Evolutionary conservation across 92 coral and sea anemone species (phyloP), one percentile per base, ranked within the genome.

Genomic region (Heliopora coerulea): DNA sequence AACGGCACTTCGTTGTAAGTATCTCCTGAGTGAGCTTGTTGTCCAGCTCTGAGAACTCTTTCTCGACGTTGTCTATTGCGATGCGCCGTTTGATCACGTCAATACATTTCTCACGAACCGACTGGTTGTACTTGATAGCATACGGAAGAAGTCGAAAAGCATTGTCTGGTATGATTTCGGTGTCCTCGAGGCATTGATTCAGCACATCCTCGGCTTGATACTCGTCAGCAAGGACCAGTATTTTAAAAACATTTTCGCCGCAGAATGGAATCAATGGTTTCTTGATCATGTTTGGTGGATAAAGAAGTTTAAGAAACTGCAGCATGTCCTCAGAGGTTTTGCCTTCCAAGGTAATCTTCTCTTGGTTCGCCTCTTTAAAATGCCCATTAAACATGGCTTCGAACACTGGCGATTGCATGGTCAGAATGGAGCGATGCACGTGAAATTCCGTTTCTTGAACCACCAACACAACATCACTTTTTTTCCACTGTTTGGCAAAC

Each of bases 391-490:
- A 63, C 74, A 67, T 67, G 58, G 74, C 59, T 27, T 49, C 48
- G 24, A 67, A 67, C 20, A 26, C 58, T 34, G 59, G 58, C 4
- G 74, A 67, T 46, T 67, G 74, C 23, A 67, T 13, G 9, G 74
- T 44, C 24, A 67, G 59, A 67, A 67, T 67, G 19, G 37, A 67
- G 59, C 74, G 74, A 67, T 67, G 74, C 25, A 67, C 59, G 54
- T 67, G 74, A 49, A 67, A 67, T 46, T 67, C 20, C 48, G 49
- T 28, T 32, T 35, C 32, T 25, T 46, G 58, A 27, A 49, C 37
- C 0, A 67, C 74, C 54, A 67, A 67, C 11, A 67, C 74, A 0
- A 29, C 59, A n/a, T 67, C 59, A 42, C 74, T 67, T 20, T 67
- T 41, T 14, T 11, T 18, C 74, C 74, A 67, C 15, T 58, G 59